Evolutionary conservation across 2,888 invertebrate species (phyloP).

Genomic region (Chelonus formosanus): DNA sequence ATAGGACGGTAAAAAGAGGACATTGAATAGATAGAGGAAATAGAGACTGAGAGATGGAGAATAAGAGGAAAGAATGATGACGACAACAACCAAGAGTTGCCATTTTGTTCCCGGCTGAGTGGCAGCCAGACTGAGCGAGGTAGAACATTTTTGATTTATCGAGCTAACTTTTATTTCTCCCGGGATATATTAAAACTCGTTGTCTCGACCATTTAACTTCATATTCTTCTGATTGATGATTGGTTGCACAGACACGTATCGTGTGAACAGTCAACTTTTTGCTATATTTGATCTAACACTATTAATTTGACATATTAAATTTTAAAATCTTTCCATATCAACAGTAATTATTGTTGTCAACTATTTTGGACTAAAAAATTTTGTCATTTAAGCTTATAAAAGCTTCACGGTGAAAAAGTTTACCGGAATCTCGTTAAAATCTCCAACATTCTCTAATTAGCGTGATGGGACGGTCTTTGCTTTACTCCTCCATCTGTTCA

Average conservation of each 20-base stretch:
- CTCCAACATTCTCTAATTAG: no score
- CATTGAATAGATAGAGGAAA: conserved; percentile 35
- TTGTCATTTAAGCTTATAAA: neutral
- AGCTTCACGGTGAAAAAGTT: no score
- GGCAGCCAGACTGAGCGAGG: conserved; percentile 51
- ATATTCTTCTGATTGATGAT: conserved; percentile 59
- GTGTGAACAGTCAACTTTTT: conserved; percentile 20
- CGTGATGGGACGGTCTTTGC: no score
- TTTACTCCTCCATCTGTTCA: no score
- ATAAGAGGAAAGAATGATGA: conserved; percentile 30
- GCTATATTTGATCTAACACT: neutral
- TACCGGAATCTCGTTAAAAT: no score
- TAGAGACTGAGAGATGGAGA: conserved; percentile 35
- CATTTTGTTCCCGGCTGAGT: conserved; percentile 53
- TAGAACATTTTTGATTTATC: conserved; percentile 64
- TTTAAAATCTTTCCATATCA: neutral
- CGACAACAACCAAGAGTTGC: conserved; percentile 40
- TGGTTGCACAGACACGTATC: conserved; percentile 39
- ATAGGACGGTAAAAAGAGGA: conserved; percentile 22
- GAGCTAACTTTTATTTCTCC: conserved; percentile 63
- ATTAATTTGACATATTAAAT: conserved; percentile 9
- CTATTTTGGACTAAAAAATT: neutral
- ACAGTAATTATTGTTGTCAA: no score
- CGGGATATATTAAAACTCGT: conserved; percentile 64
- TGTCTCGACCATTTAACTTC: conserved; percentile 63